Conservation (phyloP, 2,113 vertebrate genomes). For the Syngnathus scovelli region DNA sequence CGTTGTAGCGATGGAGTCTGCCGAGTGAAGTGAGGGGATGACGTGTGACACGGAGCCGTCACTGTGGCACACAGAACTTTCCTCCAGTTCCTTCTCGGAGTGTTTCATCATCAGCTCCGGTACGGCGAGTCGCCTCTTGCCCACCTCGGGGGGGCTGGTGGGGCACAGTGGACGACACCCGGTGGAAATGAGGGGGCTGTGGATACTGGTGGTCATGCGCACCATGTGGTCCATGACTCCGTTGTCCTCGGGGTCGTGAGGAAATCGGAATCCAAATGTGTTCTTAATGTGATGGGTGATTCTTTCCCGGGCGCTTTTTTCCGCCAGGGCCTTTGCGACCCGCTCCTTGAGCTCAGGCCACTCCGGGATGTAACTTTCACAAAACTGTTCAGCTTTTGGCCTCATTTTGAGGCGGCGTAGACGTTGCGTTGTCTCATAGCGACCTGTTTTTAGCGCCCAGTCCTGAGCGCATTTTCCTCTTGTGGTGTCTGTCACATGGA, state of each 20-base stretch:
- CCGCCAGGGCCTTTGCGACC: constrained; percentile 66
- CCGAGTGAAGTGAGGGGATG: constrained; percentile 47
- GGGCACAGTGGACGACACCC: constrained; percentile 81
- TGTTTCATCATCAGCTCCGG: constrained; percentile 72
- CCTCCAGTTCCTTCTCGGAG: constrained; percentile 22
- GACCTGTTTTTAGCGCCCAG: constrained; percentile 79
- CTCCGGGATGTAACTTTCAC: constrained; percentile 62
- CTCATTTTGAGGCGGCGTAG: constrained; percentile 66
- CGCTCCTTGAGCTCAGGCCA: constrained; percentile 74
- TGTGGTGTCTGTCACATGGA: constrained; percentile 69
- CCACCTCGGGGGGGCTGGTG: constrained; percentile 72
- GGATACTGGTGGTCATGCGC: constrained; percentile 78
- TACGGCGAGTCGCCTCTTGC: constrained; percentile 74
- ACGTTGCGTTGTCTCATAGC: constrained; percentile 65
- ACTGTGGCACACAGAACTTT: constrained; percentile 25
- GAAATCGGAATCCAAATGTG: constrained; percentile 69
- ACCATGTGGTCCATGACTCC: constrained; percentile 86
- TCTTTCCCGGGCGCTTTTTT: constrained; percentile 56
- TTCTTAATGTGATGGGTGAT: constrained; percentile 64
- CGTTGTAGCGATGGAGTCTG: constrained; percentile 22
- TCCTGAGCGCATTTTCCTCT: constrained; percentile 75
- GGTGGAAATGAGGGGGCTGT: constrained; percentile 78
- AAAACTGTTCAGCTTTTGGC: constrained; percentile 76
- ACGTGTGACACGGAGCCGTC: constrained; percentile 35
- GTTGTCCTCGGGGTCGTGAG: constrained; percentile 68